These are phyloP conservation scores for Platycheirus albimanus DNA, from an alignment of 2,888 invertebrate species.

Conservation along the genomic window DNA sequence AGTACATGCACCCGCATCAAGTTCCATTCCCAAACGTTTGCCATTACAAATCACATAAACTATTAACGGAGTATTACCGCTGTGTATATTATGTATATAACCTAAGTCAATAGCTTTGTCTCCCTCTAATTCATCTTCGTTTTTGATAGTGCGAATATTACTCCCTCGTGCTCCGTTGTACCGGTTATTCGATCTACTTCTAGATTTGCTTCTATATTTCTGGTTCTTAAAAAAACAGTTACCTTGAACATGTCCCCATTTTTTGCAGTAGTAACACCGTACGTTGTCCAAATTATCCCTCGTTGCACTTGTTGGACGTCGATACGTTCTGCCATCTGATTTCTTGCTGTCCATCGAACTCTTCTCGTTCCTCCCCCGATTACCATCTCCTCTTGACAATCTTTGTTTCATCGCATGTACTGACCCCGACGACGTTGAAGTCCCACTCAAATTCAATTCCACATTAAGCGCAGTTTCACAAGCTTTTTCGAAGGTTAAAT, in stretches of 20 bases:
- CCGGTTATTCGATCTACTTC: neutral
- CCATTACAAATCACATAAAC: neutral
- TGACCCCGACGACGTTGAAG: neutral
- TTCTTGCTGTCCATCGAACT: neutral
- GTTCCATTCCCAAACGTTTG: neutral
- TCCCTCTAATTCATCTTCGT: neutral
- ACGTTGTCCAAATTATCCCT: neutral
- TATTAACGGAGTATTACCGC: neutral
- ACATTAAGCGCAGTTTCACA: conserved; percentile 30
- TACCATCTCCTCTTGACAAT: neutral
- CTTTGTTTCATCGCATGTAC: neutral
- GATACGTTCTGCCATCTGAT: neutral
- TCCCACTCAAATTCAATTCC: conserved; percentile 12
- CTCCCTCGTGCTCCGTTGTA: neutral
- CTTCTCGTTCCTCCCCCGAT: neutral
- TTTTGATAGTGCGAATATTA: neutral
- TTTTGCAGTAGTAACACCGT: conserved; percentile 29
- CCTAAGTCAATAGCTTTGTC: neutral
- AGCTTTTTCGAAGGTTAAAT: conserved; percentile 26
- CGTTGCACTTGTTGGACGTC: neutral
- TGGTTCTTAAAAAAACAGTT: too few relatives aligned
- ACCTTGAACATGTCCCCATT: conserved; percentile 27
- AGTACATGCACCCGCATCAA: neutral
- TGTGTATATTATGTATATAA: neutral
- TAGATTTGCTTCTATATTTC: conserved; percentile 4